These are phyloP conservation scores for Drosophila histrio DNA, from an alignment of 2,888 invertebrate genomes.

Conservation along the genomic window DNA sequence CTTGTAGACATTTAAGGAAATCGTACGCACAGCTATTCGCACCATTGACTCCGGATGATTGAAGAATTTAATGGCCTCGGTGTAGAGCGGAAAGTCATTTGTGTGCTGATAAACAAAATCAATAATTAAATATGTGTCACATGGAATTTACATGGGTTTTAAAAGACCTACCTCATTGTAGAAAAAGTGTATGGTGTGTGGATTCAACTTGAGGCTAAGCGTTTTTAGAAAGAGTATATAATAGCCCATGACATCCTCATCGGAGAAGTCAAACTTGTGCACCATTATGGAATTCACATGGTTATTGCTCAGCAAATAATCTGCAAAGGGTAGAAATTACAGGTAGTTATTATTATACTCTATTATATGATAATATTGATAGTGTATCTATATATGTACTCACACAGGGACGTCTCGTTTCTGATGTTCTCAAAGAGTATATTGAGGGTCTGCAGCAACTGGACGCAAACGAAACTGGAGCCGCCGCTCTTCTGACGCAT, in stretches of 20 bases:
- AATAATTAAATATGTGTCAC: not conserved
- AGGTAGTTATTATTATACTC: not conserved
- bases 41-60: conserved; percentile 99
- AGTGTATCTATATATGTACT: conserved; percentile 83
- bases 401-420: conserved; percentile 99
- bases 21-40: conserved; percentile 97
- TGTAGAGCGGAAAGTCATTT: conserved; percentile 99
- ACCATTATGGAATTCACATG: conserved; percentile 99
- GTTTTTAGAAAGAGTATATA: conserved; percentile 99
- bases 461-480: conserved; percentile 97
- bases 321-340: conserved; percentile 86
- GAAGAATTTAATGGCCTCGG: conserved; percentile 99
- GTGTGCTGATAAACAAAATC: conserved; percentile 87
- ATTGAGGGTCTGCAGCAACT: conserved; percentile 98
- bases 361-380: too few relatives aligned
- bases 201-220: conserved; percentile 97
- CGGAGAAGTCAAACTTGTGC: conserved; percentile 99
- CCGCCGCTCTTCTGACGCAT: conserved; percentile 98
- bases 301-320: conserved; percentile 99
- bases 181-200: conserved; percentile 99
- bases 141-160: not conserved
- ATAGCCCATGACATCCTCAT: conserved; percentile 99
- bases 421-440: conserved; percentile 99
- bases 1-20: conserved; percentile 98
- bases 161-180: conserved; percentile 93